Percentiles rank a stretch among this genome's conserved stretches.
Conservation (phyloP, 2,113 vertebrate species). For the Oreochromis tanganicae region DNA sequence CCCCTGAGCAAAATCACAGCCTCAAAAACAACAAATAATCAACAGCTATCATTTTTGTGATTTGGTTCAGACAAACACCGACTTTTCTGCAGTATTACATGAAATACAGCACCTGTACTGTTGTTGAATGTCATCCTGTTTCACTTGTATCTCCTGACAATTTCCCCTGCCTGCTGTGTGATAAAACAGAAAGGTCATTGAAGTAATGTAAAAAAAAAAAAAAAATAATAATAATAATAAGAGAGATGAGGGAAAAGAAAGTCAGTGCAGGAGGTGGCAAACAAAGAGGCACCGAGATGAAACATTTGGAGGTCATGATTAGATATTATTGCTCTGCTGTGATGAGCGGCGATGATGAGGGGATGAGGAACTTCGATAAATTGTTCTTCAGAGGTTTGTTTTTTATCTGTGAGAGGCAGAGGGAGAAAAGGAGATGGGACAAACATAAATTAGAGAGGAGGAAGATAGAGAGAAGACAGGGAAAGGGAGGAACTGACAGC, state of each 20-base stretch:
- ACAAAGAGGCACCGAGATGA: neutral
- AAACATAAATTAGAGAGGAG: neutral
- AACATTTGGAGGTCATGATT: slow-evolving; percentile 9
- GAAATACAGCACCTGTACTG: neutral
- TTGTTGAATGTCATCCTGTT: slow-evolving; percentile 25
- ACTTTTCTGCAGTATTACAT: neutral
- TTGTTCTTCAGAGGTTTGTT: neutral
- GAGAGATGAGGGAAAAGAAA: neutral
- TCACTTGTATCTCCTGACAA: neutral
- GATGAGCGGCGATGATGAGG: neutral
- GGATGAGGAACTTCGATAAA: neutral
- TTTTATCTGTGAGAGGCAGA: neutral
- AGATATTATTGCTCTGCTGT: neutral
- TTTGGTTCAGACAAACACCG: neutral
- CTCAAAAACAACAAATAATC: neutral
- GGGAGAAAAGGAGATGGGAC: neutral
- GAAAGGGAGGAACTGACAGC: neutral
- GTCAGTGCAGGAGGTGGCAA: neutral
- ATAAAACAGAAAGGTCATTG: slow-evolving; percentile 24
- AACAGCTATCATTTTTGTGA: neutral
- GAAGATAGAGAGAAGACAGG: neutral
- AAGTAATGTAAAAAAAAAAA: neutral
- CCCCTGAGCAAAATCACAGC: neutral
- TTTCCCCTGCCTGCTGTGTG: neutral
- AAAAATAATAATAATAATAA: neutral